Base-by-base conservation (phyloP, 1,140 invertebrate species). In the Phenacoccus solenopsis region DNA sequence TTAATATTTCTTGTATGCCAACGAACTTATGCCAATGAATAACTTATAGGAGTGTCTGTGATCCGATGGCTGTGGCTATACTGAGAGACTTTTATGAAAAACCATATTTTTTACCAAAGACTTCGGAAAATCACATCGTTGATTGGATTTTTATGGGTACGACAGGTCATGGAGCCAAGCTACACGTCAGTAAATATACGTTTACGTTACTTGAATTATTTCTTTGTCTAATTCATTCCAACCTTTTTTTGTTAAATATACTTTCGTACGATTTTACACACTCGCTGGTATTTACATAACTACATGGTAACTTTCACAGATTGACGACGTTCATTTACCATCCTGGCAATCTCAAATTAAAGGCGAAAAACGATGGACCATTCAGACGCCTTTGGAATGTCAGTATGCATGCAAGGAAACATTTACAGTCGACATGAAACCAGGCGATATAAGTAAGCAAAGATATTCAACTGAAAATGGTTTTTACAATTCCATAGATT, bases 71-170 rank as follows among this genome's bases (percentile, higher is more conserved):
- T 27, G 88, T 89, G 0, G 83, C 85, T 73, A 81, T 86, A 35
- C 81, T 98, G 24, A 81, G 93, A 25, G 74, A 86, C 70, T 90
- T 94, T 77, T 97, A 97, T 77, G 78, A 81, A 0, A 80, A 86
- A 28, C 95, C 95, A 0, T 94, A 96, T 76, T 98, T 98, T 78
- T 82, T 98, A 4, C 93, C 94, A 0, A 79, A 79, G 56, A 85
- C 85, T 1, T 87, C 93, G 0, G 92, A 96, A 78, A 90, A 87
- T 72, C 90, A 91, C 75, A 88, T 87, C 68, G 85, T 90, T 0
- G 93, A 95, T 80, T 98, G 94, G 94, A 92, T 98, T 73, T 98
- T 98, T 76, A 96, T 98, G 88, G 95, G 95, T 0, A 93, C 89
- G 30, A 87, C 90, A 0, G 94, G 94, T 35, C 86, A 93, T 77